These are phyloP conservation scores for Phyllopteryx taeniolatus DNA, from an alignment of 2,113 vertebrate species.

Conservation along the genomic window DNA sequence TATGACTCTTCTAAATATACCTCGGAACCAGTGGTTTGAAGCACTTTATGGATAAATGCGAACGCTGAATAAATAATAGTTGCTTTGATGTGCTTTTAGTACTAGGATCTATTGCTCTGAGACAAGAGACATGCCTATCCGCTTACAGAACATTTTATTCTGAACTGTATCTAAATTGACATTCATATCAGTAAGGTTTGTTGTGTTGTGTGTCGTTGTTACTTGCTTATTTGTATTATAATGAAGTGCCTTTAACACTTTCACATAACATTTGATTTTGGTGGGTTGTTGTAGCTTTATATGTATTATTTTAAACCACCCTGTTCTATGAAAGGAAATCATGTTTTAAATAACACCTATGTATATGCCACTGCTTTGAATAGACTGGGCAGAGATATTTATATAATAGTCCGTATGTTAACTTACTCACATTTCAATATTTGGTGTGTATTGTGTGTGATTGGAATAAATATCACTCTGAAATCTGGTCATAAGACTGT, in stretches of 20 bases:
- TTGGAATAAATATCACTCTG: not conserved
- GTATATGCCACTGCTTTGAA: constrained; percentile 27
- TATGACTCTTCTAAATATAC: not conserved
- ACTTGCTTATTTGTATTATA: constrained; percentile 8
- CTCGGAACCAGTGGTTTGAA: constrained; percentile 13
- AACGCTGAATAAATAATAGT: constrained; percentile 27
- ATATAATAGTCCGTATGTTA: constrained; percentile 4
- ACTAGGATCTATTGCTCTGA: not conserved
- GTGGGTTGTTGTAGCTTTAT: constrained; percentile 44
- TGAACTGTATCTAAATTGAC: constrained; percentile 8
- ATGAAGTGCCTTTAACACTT: constrained; percentile 59
- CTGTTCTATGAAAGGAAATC: constrained; percentile 21
- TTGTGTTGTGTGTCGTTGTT: not conserved
- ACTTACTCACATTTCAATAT: not conserved
- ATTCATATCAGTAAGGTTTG: constrained; percentile 8
- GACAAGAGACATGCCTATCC: constrained; percentile 55
- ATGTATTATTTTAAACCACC: constrained; percentile 6
- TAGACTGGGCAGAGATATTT: constrained; percentile 17
- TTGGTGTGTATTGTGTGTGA: not conserved
- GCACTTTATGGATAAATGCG: constrained; percentile 69
- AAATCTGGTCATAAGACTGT: not conserved
- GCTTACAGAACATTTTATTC: constrained; percentile 2
- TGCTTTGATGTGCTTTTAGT: constrained; percentile 22
- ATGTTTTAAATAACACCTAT: constrained; percentile 29
- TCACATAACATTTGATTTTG: constrained; percentile 12